Base-by-base conservation (phyloP, 2,113 vertebrate species). In the Tragelaphus scriptus region DNA sequence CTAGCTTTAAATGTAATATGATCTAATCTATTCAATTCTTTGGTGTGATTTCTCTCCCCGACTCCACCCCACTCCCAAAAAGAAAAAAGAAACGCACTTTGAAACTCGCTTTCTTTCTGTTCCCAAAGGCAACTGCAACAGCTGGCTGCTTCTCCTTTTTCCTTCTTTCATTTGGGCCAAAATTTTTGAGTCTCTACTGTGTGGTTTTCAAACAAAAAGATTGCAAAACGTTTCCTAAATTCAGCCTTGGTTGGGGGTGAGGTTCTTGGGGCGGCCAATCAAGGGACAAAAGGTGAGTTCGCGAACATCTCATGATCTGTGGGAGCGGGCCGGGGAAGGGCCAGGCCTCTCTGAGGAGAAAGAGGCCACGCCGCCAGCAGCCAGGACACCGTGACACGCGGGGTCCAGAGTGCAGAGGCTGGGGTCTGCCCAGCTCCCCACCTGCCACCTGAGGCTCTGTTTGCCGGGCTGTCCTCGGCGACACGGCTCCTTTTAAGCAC, bases 391-490 rank as follows among this genome's bases (percentile, higher is more conserved):
- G 25, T 3, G 56, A 40, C 91, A 25, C 0, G 1, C 2, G 9
- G 75, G 82, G 51, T 8, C 65, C 15, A 16, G 19, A 59, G 56
- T 49, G 17, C 65, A 26, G 17, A 63, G 30, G 10, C 61, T 19
- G 17, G 86, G 25, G 65, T 84, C 88, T 12, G 25, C 7, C 3
- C 63, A 19, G 40, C 32, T 40, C 75, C n/a, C 40, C 56, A 26
- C 53, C 7, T 21, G 30, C 87, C 40, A 32, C 30, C 28, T 1
- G 11, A 21, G 87, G 71, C 44, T 53, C 23, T 0, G 0, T 32
- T 1, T 40, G 71, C 23, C 13, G 1, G 1, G 26, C 49, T n/a
- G 80, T 19, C 23, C 12, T 1, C 0, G 0, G 56, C 23, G n/a
- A 12, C 10, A 36, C 2, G 14, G 23, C 10, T 30, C 2, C 55